Conservation (phyloP, 2,113 vertebrate genomes). For the Dolichotis patagonum region DNA sequence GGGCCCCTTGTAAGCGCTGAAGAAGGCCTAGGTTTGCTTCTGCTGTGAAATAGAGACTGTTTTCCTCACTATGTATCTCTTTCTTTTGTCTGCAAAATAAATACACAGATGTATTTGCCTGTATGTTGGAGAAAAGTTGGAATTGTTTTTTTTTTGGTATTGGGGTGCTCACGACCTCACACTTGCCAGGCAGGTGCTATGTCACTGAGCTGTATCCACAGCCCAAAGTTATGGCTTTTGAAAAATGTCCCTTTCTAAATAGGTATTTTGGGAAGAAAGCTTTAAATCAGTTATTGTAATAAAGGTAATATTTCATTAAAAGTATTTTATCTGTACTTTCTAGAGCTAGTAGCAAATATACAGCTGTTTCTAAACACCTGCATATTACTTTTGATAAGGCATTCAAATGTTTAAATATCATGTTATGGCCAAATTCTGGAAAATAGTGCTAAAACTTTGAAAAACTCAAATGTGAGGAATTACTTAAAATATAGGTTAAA, state of each 20-base stretch:
- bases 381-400: neutral
- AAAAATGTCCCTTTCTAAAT: neutral
- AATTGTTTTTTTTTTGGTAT: no score
- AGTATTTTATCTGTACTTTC: neutral
- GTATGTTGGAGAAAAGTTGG: neutral
- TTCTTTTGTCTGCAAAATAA: conserved; percentile 14
- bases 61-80: neutral
- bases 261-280: neutral
- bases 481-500: conserved; percentile 8
- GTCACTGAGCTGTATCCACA: no score
- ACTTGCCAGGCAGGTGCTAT: no score
- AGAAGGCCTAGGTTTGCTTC: conserved; percentile 21
- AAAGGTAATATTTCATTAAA: neutral
- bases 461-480: conserved; percentile 19
- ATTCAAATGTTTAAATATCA: neutral
- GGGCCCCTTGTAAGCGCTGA: conserved; percentile 48
- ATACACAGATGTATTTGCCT: neutral
- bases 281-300: conserved; percentile 1
- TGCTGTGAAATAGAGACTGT: neutral
- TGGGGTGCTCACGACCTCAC: no score
- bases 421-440: neutral
- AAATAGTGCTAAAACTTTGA: neutral
- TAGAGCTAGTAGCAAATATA: neutral
- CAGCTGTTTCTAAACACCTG: neutral
- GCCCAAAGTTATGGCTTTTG: neutral